Evolutionary conservation across 1,140 invertebrate species (phyloP).

Genomic region (Pygmarrhopalites habei): DNA sequence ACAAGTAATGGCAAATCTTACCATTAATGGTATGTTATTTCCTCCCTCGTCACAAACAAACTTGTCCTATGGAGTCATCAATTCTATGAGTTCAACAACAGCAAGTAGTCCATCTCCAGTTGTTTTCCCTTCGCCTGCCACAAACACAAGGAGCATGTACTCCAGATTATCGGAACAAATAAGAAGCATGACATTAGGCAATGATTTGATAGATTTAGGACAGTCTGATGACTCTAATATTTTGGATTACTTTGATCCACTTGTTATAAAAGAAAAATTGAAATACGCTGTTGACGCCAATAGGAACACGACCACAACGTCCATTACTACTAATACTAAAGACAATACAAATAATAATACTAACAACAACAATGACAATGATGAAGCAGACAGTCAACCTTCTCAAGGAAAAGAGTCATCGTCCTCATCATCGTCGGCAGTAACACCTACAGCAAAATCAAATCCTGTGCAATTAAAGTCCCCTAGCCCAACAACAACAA

Average conservation of each 20-base stretch:
- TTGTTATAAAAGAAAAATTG: constrained; percentile 11
- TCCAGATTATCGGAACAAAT: constrained; percentile 17
- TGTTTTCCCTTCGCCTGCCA: background rate
- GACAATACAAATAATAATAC: background rate
- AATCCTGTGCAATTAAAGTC: background rate
- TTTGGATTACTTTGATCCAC: constrained; percentile 36
- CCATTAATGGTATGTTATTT: background rate
- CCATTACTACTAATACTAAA: background rate
- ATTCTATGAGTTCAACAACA: too few species aligned
- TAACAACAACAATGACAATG: background rate
- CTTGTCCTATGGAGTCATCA: too few species aligned
- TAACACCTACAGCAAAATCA: too few species aligned
- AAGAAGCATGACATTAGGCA: constrained; percentile 1
- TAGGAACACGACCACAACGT: background rate
- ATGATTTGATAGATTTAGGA: constrained; percentile 37
- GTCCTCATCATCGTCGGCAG: background rate
- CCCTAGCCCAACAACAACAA: background rate
- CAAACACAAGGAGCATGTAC: background rate
- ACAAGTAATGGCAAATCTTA: too few species aligned
- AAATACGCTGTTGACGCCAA: background rate
- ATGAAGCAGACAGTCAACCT: background rate
- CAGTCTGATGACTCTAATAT: constrained; percentile 23
- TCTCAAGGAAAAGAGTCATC: background rate
- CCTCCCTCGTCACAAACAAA: background rate
- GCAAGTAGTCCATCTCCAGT: background rate